Conservation (phyloP, 1,140 invertebrate genomes). For the Diachasmimorpha longicaudata region DNA sequence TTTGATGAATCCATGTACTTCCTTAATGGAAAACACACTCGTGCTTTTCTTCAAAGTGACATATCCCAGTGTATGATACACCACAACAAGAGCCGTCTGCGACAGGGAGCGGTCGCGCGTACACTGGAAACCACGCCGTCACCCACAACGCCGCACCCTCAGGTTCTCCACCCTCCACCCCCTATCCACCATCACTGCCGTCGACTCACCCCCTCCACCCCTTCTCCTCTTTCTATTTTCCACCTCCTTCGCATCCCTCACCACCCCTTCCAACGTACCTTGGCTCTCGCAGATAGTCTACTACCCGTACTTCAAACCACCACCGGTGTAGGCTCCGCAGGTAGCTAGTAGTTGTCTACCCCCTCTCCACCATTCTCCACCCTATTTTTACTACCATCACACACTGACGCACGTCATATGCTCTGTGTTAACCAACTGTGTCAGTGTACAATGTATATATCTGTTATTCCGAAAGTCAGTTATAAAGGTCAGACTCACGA, state of each 20-base stretch:
- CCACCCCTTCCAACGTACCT: not conserved
- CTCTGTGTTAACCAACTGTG: not conserved
- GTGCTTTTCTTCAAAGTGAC: not conserved
- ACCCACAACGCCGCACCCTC: slow-evolving; percentile 30
- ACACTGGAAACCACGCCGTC: slow-evolving; percentile 48
- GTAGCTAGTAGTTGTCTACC: slow-evolving; percentile 33
- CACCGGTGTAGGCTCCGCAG: slow-evolving; percentile 31
- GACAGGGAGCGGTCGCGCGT: slow-evolving; percentile 59
- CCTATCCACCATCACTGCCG: slow-evolving; percentile 37
- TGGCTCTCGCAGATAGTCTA: slow-evolving; percentile 9
- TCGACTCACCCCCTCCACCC: slow-evolving; percentile 22
- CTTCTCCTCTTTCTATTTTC: not conserved
- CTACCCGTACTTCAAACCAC: slow-evolving; percentile 25
- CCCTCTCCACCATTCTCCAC: not conserved
- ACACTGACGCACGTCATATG: slow-evolving; percentile 29
- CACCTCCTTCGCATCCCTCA: slow-evolving; percentile 11
- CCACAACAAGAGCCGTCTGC: slow-evolving; percentile 39
- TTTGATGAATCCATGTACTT: not conserved
- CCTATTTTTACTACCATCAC: not conserved
- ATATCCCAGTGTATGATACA: not conserved
- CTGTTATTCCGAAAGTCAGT: not conserved
- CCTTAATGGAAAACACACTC: not conserved
- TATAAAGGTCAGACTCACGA: not conserved
- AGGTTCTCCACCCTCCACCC: slow-evolving; percentile 35
- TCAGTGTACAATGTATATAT: not conserved